Conservation (phyloP, 2,797 vertebrate species). For the Siniperca undulata region DNA sequence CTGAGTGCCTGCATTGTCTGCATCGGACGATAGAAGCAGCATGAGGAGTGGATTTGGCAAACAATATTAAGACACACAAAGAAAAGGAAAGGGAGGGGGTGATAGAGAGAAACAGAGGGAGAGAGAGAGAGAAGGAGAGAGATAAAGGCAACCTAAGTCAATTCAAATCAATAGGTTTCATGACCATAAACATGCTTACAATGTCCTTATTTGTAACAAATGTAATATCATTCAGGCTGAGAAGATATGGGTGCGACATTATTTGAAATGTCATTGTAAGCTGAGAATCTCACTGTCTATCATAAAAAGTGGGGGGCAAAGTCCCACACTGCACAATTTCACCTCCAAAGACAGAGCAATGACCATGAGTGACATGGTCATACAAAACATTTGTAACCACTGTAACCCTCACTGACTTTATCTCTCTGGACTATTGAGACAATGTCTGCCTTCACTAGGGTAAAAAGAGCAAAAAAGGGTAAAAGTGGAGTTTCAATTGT, state of each 20-base stretch:
- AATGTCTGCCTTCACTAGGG: background rate
- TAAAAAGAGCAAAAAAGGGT: background rate
- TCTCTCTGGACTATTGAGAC: constrained; percentile 1
- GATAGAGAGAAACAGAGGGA: constrained; percentile 10
- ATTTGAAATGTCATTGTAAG: constrained; percentile 34
- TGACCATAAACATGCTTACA: constrained; percentile 26
- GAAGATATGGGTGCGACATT: constrained; percentile 22
- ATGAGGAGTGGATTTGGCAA: constrained; percentile 59
- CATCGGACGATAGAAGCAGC: constrained; percentile 53
- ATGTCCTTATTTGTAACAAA: constrained; percentile 18
- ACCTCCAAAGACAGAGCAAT: background rate
- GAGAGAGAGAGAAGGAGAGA: background rate
- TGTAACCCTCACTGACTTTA: background rate
- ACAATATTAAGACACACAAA: constrained; percentile 64
- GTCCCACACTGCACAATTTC: constrained; percentile 5
- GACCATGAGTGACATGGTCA: background rate
- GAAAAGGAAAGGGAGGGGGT: constrained; percentile 8
- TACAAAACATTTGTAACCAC: constrained; percentile 6
- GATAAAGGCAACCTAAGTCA: constrained; percentile 28
- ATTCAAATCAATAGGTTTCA: constrained; percentile 52
- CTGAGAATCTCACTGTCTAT: background rate
- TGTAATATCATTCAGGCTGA: constrained; percentile 19
- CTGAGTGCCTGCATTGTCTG: constrained; percentile 70
- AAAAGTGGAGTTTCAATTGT: background rate
- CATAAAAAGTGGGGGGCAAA: background rate